Evolutionary conservation across 2,797 vertebrate genomes (phyloP).

Genomic region (Peromyscus aztecus): DNA sequence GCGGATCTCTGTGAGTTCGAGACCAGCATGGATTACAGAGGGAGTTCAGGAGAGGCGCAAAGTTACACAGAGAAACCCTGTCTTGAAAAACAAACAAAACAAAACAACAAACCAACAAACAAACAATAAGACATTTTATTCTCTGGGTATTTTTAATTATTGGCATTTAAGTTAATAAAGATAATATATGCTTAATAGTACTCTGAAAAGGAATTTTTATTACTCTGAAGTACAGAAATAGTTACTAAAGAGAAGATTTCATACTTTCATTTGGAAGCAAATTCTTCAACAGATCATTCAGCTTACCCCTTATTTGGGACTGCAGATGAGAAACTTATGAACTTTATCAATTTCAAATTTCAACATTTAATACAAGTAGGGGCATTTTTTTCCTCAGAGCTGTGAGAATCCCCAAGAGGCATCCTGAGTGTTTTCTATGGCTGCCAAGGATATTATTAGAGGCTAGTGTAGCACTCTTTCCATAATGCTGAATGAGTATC

Average conservation of each 20-base stretch:
- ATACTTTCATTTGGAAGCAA: not conserved
- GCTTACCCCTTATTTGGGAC: not conserved
- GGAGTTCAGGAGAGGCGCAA: too few species aligned
- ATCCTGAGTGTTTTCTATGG: not conserved
- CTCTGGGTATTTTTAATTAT: not conserved
- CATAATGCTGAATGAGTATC: not conserved
- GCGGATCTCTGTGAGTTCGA: too few species aligned
- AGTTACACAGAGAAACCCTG: too few species aligned
- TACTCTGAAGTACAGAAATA: not conserved
- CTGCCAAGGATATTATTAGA: not conserved
- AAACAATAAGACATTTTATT: not conserved
- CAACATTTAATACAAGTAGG: conserved; percentile 26
- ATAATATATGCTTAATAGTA: not conserved
- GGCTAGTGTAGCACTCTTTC: not conserved
- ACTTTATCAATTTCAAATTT: not conserved
- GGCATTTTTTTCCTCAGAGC: not conserved
- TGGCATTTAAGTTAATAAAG: not conserved
- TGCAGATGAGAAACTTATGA: not conserved
- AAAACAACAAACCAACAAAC: too few species aligned
- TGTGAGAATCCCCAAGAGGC: not conserved
- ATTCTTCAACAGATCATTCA: not conserved
- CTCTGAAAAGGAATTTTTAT: not conserved
- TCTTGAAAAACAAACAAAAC: too few species aligned
- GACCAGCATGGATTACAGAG: too few species aligned
- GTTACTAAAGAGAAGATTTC: not conserved